A percentile compares a stretch with the other conserved stretches of the same genome.
Conservation (phyloP, 1,140 invertebrate genomes). For the Bombus sylvicola region DNA sequence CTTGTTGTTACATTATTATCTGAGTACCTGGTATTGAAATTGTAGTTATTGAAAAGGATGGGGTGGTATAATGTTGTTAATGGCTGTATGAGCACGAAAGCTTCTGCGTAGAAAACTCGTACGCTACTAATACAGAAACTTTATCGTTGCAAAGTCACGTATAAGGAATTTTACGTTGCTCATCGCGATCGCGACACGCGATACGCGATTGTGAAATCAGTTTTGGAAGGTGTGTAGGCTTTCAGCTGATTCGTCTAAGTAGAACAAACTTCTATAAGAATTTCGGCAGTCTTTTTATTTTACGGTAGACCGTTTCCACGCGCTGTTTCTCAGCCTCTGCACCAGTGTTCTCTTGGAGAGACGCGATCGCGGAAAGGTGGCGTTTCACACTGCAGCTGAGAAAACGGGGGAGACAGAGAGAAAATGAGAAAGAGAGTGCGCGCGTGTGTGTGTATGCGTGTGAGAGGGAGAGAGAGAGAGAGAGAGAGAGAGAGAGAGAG, state of each 20-base stretch:
- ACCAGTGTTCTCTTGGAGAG: slow-evolving; percentile 73
- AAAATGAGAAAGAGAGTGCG: not conserved
- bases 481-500: no score
- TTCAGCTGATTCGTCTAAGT: slow-evolving; percentile 14
- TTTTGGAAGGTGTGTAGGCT: not conserved
- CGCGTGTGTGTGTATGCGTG: no score
- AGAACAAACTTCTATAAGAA: not conserved
- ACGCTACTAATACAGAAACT: slow-evolving; percentile 13
- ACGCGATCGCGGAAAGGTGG: slow-evolving; percentile 73
- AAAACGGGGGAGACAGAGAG: not conserved
- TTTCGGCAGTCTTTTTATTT: slow-evolving; percentile 17
- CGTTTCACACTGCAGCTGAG: slow-evolving; percentile 74
- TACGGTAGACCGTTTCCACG: slow-evolving; percentile 65
- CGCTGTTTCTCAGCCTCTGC: slow-evolving; percentile 64
- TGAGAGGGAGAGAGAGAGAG: not conserved
- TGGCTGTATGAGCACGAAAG: slow-evolving; percentile 40
- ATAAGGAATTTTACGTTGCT: slow-evolving; percentile 29
- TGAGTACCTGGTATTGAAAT: slow-evolving; percentile 45
- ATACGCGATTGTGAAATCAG: slow-evolving; percentile 4
- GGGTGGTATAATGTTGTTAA: slow-evolving; percentile 26
- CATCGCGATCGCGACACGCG: slow-evolving; percentile 4
- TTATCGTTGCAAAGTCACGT: slow-evolving; percentile 23
- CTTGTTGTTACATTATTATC: slow-evolving; percentile 26
- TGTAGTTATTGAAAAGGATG: slow-evolving; percentile 29
- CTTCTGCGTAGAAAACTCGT: slow-evolving; percentile 24